Conservation (phyloP, 2,888 invertebrate genomes). For the Antitype chi region DNA sequence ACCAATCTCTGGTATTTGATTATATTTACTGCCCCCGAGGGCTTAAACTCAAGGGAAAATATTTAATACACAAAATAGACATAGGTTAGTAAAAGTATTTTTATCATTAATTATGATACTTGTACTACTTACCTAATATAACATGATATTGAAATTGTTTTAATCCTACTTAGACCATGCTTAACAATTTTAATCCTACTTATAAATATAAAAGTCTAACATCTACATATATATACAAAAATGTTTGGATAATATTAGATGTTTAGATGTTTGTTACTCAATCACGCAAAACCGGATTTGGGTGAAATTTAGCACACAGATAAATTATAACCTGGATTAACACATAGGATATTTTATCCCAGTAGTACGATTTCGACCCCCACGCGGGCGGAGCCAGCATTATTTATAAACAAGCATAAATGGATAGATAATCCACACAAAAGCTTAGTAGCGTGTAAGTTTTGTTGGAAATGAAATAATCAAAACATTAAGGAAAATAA, state of each 20-base stretch:
- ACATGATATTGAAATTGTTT: no score
- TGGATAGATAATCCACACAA: not conserved
- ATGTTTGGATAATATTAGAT: no score
- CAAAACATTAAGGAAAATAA: slow-evolving; percentile 32
- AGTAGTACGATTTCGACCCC: no score
- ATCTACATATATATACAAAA: no score
- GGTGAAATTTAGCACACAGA: no score
- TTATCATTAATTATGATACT: not conserved
- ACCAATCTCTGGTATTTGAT: slow-evolving; percentile 22
- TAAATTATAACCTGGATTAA: no score
- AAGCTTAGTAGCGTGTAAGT: not conserved
- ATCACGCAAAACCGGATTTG: no score
- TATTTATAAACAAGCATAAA: not conserved
- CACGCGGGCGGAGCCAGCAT: no score
- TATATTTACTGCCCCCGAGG: slow-evolving; percentile 7
- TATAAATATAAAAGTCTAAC: no score
- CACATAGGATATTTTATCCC: no score
- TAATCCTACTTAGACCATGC: not conserved
- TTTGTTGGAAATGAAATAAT: not conserved
- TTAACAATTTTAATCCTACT: not conserved
- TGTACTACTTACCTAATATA: not conserved
- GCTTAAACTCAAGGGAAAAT: slow-evolving; percentile 15
- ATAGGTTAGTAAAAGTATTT: not conserved
- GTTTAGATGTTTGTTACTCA: no score
- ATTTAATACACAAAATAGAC: not conserved